phyloP scores from a whole-genome alignment of 2,797 vertebrate genomes.

The Limnodromus scolopaceus region DNA sequence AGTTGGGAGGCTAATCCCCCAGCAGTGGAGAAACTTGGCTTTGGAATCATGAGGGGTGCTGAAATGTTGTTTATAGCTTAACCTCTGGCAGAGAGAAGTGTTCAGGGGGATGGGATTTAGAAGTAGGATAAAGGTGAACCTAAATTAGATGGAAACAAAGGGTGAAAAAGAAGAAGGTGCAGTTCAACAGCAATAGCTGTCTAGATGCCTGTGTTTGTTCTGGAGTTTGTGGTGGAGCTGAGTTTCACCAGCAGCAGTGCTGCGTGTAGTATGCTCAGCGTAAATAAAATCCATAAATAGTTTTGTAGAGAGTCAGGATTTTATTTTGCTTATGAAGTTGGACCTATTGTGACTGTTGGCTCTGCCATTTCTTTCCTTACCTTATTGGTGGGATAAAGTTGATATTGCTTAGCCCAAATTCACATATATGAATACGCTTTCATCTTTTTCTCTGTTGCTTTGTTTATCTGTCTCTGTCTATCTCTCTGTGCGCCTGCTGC shows the following conservation, averaged over 20 bases:
- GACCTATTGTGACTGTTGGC: slow-evolving; percentile 22
- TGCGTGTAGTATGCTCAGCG: not conserved
- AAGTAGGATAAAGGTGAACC: not conserved
- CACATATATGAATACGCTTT: slow-evolving; percentile 46
- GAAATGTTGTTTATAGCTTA: not conserved
- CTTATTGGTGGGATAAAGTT: slow-evolving; percentile 54
- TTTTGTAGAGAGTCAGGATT: slow-evolving; percentile 29
- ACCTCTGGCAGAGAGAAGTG: not conserved
- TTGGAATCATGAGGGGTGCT: not conserved
- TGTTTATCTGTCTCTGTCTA: slow-evolving; percentile 71
- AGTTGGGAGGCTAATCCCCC: not conserved
- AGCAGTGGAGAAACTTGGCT: not conserved
- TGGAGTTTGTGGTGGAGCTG: slow-evolving; percentile 28
- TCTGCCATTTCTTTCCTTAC: slow-evolving; percentile 42
- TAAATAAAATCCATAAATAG: slow-evolving; percentile 38
- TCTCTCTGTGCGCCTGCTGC: slow-evolving; percentile 69
- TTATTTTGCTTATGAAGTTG: slow-evolving; percentile 50
- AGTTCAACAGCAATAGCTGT: not conserved
- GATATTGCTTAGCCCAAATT: slow-evolving; percentile 41
- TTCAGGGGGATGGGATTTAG: not conserved
- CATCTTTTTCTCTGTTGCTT: slow-evolving; percentile 63
- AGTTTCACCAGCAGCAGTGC: not conserved
- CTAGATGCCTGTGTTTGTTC: not conserved
- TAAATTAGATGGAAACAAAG: not conserved
- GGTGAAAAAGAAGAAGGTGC: not conserved